These are phyloP conservation scores for Trichonephila clavata DNA, from an alignment of 1,140 invertebrate species.

Conservation along the genomic window DNA sequence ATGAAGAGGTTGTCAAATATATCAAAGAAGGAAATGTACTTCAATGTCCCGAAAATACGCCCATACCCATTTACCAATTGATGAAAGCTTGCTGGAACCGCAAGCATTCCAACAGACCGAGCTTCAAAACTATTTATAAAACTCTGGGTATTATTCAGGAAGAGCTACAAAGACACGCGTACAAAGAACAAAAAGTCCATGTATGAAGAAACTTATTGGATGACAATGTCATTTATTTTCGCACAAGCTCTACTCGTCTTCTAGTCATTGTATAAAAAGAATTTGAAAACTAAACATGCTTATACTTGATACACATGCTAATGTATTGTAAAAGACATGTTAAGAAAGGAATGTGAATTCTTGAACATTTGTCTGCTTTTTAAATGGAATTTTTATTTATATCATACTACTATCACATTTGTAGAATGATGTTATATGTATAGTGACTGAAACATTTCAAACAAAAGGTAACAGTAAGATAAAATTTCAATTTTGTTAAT, in stretches of 20 bases:
- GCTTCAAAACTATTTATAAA: slow-evolving; percentile 82
- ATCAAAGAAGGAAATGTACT: slow-evolving; percentile 95
- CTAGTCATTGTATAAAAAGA: neutral
- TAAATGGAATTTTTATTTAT: neutral
- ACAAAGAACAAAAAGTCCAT: slow-evolving; percentile 68
- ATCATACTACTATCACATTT: neutral
- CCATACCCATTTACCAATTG: slow-evolving; percentile 91
- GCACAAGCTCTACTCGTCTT: slow-evolving; percentile 39
- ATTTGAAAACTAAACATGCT: neutral
- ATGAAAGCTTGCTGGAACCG: slow-evolving; percentile 96
- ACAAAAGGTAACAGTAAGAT: too few relatives aligned
- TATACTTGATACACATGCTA: neutral
- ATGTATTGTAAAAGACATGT: neutral
- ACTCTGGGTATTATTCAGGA: slow-evolving; percentile 78
- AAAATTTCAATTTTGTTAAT: too few relatives aligned
- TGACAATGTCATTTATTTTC: slow-evolving; percentile 60
- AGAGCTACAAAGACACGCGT: slow-evolving; percentile 75
- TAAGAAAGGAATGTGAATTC: neutral
- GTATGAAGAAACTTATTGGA: slow-evolving; percentile 30
- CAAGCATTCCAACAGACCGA: slow-evolving; percentile 90
- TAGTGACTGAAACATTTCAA: too few relatives aligned
- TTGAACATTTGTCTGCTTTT: neutral
- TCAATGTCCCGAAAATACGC: slow-evolving; percentile 93
- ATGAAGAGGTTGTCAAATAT: slow-evolving; percentile 96
- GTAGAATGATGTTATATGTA: neutral